Evolutionary conservation across 2,797 vertebrate species (phyloP), one percentile per base, ranked within the genome.

Genomic region (Crenichthys baileyi): DNA sequence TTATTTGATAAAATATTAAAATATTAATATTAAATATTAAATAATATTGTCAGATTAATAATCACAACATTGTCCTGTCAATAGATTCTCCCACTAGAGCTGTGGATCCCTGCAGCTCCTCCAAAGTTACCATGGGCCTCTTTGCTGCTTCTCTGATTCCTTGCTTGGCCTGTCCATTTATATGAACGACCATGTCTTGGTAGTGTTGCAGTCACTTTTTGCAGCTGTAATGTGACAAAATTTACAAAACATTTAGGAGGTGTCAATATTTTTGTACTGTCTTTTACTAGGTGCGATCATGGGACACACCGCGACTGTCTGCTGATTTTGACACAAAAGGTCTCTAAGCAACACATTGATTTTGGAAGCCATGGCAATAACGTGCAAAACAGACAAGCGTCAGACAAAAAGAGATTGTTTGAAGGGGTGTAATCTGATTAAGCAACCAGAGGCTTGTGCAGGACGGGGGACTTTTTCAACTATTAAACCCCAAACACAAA

Each of bases 341-440:
- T 92, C 89, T 89, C 90, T 79, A 68, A 73, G 84, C 87, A 91
- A 91, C 93, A 88, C 90, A 89, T 95, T 95, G 93, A 95, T 92
- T 94, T 87, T 93, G 90, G 89, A 94, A 95, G 93, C 87, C 86
- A 75, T 44, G 0, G 83, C 0, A 79, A 92, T 95, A 94, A 93
- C 87, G 84, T 92, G 91, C 88, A 87, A 89, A 91, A 86, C 85
- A 89, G 91, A 85, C 53, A 26, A 78, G 80, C 84, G 80, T 84
- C 79, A 90, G 81, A 95, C 93, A 95, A 93, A 81, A 90, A 83
- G 84, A 84, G 88, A 87, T 90, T 94, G 94, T 95, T 87, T 90
- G 79, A 70, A 85, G 78, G 73, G 83, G 70, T 26, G 74, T 94
- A 95, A 96, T 95, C 89, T 91, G 93, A 95, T 95, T 95, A 93